Conservation (phyloP, 1,140 invertebrate genomes). For the Manduca sexta region DNA sequence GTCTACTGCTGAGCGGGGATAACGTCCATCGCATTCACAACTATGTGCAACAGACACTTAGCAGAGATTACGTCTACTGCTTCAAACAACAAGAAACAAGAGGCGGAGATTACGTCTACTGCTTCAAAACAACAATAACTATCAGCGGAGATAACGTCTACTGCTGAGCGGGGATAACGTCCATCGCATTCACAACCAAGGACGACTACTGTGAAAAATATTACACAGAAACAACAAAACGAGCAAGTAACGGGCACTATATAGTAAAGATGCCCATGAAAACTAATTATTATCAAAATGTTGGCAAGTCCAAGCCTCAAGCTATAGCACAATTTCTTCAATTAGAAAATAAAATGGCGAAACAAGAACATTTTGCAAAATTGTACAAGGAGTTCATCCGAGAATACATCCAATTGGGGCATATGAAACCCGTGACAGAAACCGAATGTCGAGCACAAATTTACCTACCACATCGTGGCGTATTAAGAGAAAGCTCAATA, state of each 20-base stretch:
- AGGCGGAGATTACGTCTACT: too few species aligned
- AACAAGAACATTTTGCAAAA: constrained; percentile 5
- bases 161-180: too few species aligned
- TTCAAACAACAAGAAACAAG: too few species aligned
- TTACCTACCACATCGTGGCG: constrained; percentile 15
- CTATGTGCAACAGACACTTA: too few species aligned
- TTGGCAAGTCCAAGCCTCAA: constrained; percentile 10
- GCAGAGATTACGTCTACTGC: too few species aligned
- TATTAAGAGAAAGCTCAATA: too few species aligned
- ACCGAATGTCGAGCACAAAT: constrained; percentile 4
- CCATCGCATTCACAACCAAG: background rate
- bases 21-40: too few species aligned
- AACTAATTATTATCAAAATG: constrained; percentile 5
- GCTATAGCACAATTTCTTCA: constrained; percentile 18
- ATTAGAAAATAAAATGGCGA: constrained; percentile 10
- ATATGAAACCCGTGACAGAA: constrained; percentile 7
- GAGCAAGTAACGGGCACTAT: constrained; percentile 9
- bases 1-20: too few species aligned
- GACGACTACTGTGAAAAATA: constrained; percentile 13
- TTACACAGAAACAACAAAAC: constrained; percentile 9
- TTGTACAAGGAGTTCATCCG: constrained; percentile 15
- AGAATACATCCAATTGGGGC: constrained; percentile 10
- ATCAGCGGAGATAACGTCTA: too few species aligned
- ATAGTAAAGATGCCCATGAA: constrained; percentile 17
- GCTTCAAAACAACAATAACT: too few species aligned